phyloP scores from a whole-genome alignment of 1,140 invertebrate species.

The Drosophila carrolli region DNA sequence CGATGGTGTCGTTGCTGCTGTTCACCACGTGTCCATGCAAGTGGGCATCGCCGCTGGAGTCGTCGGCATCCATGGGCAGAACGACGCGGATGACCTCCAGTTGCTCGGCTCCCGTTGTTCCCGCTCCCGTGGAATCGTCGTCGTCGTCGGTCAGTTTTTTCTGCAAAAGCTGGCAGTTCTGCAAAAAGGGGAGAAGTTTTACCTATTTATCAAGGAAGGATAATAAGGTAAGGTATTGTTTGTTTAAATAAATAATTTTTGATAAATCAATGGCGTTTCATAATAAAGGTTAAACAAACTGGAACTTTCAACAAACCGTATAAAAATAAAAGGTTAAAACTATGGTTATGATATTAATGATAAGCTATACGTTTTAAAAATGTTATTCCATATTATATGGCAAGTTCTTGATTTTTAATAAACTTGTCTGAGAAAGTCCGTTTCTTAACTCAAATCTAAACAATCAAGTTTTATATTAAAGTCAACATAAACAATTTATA shows the following conservation, averaged over 20 bases:
- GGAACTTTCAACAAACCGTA: too few relatives aligned
- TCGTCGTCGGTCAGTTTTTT: conserved; percentile 59
- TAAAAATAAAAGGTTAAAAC: too few relatives aligned
- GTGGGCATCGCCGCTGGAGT: conserved; percentile 73
- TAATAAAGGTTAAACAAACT: not conserved
- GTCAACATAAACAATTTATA: too few relatives aligned
- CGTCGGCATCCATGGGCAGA: conserved; percentile 80
- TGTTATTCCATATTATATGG: too few relatives aligned
- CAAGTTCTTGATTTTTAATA: too few relatives aligned
- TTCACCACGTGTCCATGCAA: conserved; percentile 64
- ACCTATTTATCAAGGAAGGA: conserved; percentile 30
- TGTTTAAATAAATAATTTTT: conserved; percentile 3
- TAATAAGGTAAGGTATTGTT: conserved; percentile 9
- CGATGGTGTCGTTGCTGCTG: conserved; percentile 45
- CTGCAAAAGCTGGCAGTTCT: conserved; percentile 72
- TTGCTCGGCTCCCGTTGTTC: conserved; percentile 42
- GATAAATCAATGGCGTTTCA: not conserved
- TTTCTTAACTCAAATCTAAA: too few relatives aligned
- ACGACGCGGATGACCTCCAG: conserved; percentile 77
- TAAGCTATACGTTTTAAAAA: too few relatives aligned
- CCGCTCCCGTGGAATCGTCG: conserved; percentile 36
- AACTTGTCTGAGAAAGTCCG: too few relatives aligned
- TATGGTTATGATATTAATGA: too few relatives aligned
- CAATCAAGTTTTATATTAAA: too few relatives aligned
- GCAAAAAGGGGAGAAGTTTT: conserved; percentile 36